Evolutionary conservation across 2,888 invertebrate genomes (phyloP).

Genomic region (Crematogaster levior): DNA sequence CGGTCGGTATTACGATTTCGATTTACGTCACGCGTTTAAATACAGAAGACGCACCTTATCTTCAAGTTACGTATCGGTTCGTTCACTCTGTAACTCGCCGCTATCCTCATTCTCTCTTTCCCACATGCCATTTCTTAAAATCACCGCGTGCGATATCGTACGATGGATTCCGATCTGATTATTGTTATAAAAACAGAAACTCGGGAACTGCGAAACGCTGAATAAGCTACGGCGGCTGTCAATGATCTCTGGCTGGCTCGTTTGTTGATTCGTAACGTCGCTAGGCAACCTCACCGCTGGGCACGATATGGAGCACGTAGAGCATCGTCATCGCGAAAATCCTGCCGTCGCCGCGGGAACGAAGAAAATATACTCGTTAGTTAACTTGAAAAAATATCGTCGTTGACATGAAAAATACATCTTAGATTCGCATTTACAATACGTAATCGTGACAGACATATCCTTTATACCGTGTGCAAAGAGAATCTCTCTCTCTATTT

Average conservation of each 20-base stretch:
- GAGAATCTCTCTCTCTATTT: neutral
- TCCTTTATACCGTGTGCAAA: neutral
- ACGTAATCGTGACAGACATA: conserved; percentile 23
- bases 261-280: conserved; percentile 65
- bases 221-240: conserved; percentile 19
- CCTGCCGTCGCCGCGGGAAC: neutral
- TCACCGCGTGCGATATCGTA: neutral
- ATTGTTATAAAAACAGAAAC: conserved; percentile 28
- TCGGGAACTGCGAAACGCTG: neutral
- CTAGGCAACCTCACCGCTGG: conserved; percentile 53
- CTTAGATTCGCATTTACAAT: neutral
- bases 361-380: conserved; percentile 25
- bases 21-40: neutral
- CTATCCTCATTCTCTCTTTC: conserved; percentile 79
- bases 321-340: conserved; percentile 1
- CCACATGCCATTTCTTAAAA: conserved; percentile 68
- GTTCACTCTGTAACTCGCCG: conserved; percentile 79
- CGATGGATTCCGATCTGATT: neutral
- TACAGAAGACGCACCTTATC: conserved; percentile 75
- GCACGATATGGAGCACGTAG: neutral
- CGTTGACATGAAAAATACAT: conserved; percentile 19
- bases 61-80: conserved; percentile 82
- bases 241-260: conserved; percentile 21
- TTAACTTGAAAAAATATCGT: conserved; percentile 24
- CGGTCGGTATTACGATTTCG: neutral